Percentiles rank a stretch among this genome's conserved stretches.
These are phyloP conservation scores for Neoascia interrupta DNA, from an alignment of 2,888 invertebrate species.

Conservation along the genomic window DNA sequence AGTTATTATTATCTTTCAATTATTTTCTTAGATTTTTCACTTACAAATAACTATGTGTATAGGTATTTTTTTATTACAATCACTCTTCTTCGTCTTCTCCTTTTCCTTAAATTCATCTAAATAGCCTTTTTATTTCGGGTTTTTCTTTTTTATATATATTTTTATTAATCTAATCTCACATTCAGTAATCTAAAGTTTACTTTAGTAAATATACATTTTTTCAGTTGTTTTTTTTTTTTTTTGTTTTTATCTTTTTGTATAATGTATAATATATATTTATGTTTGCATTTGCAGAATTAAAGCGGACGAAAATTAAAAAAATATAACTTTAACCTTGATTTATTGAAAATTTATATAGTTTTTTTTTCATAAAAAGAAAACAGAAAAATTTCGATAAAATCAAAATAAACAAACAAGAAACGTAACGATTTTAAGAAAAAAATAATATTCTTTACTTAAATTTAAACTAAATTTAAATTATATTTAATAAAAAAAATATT, in stretches of 20 bases:
- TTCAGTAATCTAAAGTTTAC: conserved; percentile 66
- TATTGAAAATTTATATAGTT: conserved; percentile 5
- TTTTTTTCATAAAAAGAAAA: conserved; percentile 28
- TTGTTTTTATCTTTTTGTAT: conserved; percentile 32
- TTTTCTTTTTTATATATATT: conserved; percentile 26
- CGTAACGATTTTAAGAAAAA: conserved; percentile 64
- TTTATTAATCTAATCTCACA: conserved; percentile 64
- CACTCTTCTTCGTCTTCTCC: conserved; percentile 33
- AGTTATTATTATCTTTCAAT: conserved; percentile 51
- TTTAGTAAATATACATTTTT: conserved; percentile 67
- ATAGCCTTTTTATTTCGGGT: conserved; percentile 58
- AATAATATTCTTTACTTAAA: conserved; percentile 36
- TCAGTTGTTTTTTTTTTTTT: conserved; percentile 40
- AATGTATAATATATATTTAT: conserved; percentile 50
- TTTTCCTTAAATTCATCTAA: conserved; percentile 54
- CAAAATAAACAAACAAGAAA: conserved; percentile 49
- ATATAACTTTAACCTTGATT: conserved; percentile 19
- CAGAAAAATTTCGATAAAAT: conserved; percentile 39
- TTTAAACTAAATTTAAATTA: conserved; percentile 59
- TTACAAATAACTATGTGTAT: conserved; percentile 53
- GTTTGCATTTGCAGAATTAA: conserved; percentile 54
- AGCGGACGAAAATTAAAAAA: conserved; percentile 58
- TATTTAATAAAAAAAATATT: conserved; percentile 54
- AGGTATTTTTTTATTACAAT: conserved; percentile 44
- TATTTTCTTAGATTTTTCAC: no score